Percentiles rank a stretch among this genome's conserved stretches.
These are phyloP conservation scores for Habropoda laboriosa DNA, from an alignment of 1,140 invertebrate genomes.

Conservation along the genomic window DNA sequence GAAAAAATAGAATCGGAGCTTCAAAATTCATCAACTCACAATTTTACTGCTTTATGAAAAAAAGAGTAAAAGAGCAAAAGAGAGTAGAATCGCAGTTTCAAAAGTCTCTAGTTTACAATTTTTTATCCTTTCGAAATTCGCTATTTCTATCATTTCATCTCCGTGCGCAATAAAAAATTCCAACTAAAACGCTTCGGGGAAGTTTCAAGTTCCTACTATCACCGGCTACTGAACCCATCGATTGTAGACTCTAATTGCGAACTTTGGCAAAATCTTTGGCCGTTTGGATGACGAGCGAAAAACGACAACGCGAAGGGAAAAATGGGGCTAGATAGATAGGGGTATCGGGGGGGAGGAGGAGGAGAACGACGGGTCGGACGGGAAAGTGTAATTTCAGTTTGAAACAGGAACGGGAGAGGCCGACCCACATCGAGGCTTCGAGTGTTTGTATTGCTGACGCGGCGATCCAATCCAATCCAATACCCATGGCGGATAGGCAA, in stretches of 20 bases:
- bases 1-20: not conserved
- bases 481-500: constrained; percentile 73
- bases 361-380: constrained; percentile 65
- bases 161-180: no score
- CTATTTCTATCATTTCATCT: not conserved
- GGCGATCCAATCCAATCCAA: constrained; percentile 81
- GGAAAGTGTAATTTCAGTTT: constrained; percentile 81
- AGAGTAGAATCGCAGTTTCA: no score
- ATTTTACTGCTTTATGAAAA: no score
- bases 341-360: constrained; percentile 15
- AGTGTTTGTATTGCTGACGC: constrained; percentile 82
- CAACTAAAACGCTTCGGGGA: no score
- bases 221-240: not conserved
- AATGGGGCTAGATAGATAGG: constrained; percentile 29
- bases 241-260: not conserved
- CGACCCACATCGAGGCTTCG: constrained; percentile 78
- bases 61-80: no score
- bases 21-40: not conserved
- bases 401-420: constrained; percentile 76
- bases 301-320: constrained; percentile 33
- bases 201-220: not conserved
- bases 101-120: no score
- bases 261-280: constrained; percentile 7
- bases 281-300: constrained; percentile 56
- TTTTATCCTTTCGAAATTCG: no score